Conservation (phyloP, 2,113 vertebrate species). For the Eclectus roratus region DNA sequence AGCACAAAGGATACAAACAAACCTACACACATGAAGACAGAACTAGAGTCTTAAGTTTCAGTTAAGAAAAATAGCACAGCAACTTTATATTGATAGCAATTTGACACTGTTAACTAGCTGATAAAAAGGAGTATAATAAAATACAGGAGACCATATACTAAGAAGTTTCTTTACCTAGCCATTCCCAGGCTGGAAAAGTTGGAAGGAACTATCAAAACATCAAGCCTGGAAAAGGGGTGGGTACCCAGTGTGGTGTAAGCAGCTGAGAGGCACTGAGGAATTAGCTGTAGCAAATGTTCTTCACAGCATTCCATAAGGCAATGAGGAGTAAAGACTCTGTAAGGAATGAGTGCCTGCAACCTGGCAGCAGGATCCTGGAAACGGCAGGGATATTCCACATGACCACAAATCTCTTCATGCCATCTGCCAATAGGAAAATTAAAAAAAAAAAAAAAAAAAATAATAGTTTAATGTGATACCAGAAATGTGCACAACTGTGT, state of each 20-base stretch:
- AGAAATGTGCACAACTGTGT: not conserved
- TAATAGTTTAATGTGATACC: not conserved
- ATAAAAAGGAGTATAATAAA: not conserved
- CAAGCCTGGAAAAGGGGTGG: conserved; percentile 91
- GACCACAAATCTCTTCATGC: conserved; percentile 76
- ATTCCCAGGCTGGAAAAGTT: conserved; percentile 95
- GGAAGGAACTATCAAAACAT: conserved; percentile 90
- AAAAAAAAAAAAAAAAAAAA: not conserved
- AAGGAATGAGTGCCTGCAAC: conserved; percentile 82
- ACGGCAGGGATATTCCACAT: conserved; percentile 90
- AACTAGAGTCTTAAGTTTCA: not conserved
- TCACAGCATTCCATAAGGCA: conserved; percentile 75
- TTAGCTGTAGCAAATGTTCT: conserved; percentile 75
- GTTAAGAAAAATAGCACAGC: not conserved
- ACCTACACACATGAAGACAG: not conserved
- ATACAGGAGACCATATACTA: not conserved
- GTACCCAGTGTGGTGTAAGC: conserved; percentile 85
- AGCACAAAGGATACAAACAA: not conserved
- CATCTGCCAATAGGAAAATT: conserved; percentile 30
- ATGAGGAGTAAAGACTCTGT: conserved; percentile 86
- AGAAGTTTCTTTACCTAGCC: conserved; percentile 86
- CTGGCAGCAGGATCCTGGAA: conserved; percentile 75
- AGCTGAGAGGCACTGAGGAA: conserved; percentile 86
- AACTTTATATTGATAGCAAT: not conserved
- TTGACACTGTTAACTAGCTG: not conserved